A percentile compares a stretch with the other conserved stretches of the same genome.
phyloP scores from a whole-genome alignment of 1,140 invertebrate genomes.

The Subanguina moxae region DNA sequence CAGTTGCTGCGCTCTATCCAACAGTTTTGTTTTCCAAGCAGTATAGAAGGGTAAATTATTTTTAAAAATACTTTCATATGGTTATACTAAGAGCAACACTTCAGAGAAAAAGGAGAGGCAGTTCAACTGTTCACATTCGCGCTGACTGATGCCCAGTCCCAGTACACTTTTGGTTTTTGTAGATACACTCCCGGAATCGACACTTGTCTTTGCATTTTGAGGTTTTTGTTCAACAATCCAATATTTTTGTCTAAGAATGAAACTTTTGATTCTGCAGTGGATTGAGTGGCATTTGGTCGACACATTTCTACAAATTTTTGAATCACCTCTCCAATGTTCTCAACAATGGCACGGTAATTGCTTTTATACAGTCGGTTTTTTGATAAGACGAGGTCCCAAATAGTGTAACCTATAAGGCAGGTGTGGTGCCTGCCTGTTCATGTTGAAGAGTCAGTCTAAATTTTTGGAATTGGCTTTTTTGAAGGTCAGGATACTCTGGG shows the following conservation, averaged over 20 bases:
- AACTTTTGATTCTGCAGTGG: not conserved
- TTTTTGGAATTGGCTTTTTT: too few relatives aligned
- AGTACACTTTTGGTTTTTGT: constrained; percentile 51
- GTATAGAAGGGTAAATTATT: constrained; percentile 11
- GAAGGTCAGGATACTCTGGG: too few relatives aligned
- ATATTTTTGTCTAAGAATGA: constrained; percentile 8
- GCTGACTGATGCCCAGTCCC: constrained; percentile 41
- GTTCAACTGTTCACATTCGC: constrained; percentile 54
- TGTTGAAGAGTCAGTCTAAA: too few relatives aligned
- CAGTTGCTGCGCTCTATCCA: constrained; percentile 33
- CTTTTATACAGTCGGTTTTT: constrained; percentile 6
- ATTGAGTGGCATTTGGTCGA: constrained; percentile 49
- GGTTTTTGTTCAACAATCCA: constrained; percentile 28
- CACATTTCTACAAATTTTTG: constrained; percentile 53
- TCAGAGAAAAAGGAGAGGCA: constrained; percentile 44
- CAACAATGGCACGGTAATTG: constrained; percentile 46
- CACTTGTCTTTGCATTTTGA: constrained; percentile 49
- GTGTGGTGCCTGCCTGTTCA: too few relatives aligned
- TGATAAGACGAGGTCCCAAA: too few relatives aligned
- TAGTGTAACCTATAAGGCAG: too few relatives aligned
- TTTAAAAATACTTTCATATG: not conserved
- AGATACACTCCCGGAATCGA: constrained; percentile 47
- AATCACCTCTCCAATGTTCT: constrained; percentile 49
- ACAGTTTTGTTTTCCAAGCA: constrained; percentile 50
- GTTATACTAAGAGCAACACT: too few relatives aligned